phyloP scores from a whole-genome alignment of 2,797 vertebrate genomes.

The Enteromius argenteus region DNA sequence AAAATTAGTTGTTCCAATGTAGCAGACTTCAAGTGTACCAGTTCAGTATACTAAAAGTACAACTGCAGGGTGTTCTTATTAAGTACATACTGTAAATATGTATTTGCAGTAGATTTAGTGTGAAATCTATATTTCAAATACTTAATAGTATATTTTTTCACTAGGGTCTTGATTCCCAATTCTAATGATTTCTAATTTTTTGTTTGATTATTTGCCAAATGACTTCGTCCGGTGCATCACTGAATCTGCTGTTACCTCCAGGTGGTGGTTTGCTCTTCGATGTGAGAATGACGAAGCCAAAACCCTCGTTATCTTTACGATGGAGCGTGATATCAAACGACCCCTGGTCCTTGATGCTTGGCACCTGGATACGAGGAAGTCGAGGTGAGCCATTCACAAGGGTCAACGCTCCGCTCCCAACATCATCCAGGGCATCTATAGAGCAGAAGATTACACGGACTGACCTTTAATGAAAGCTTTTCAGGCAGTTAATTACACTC shows the following conservation, averaged over 20 bases:
- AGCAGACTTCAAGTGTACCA: background rate
- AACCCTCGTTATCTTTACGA: slow-evolving; percentile 93
- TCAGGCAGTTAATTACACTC: slow-evolving; percentile 37
- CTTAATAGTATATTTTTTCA: background rate
- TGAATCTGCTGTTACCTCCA: slow-evolving; percentile 82
- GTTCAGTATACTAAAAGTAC: background rate
- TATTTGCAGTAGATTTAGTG: background rate
- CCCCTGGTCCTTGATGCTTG: slow-evolving; percentile 70
- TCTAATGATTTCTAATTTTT: background rate
- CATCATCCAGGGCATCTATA: slow-evolving; percentile 64
- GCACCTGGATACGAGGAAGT: slow-evolving; percentile 70
- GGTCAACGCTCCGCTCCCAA: slow-evolving; percentile 69
- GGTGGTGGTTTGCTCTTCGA: slow-evolving; percentile 96
- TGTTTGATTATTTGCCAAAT: background rate
- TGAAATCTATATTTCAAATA: background rate
- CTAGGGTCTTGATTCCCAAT: background rate
- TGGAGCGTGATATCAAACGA: slow-evolving; percentile 90
- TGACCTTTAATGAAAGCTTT: slow-evolving; percentile 50
- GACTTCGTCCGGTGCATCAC: background rate
- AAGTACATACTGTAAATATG: background rate
- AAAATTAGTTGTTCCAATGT: background rate
- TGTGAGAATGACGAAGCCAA: slow-evolving; percentile 97
- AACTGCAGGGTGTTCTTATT: background rate
- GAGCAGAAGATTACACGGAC: slow-evolving; percentile 26
- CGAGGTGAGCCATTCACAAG: slow-evolving; percentile 85